Percentiles rank a stretch among this genome's conserved stretches.
These are phyloP conservation scores for Mastomys coucha DNA, from an alignment of 2,113 vertebrate genomes.

Conservation along the genomic window DNA sequence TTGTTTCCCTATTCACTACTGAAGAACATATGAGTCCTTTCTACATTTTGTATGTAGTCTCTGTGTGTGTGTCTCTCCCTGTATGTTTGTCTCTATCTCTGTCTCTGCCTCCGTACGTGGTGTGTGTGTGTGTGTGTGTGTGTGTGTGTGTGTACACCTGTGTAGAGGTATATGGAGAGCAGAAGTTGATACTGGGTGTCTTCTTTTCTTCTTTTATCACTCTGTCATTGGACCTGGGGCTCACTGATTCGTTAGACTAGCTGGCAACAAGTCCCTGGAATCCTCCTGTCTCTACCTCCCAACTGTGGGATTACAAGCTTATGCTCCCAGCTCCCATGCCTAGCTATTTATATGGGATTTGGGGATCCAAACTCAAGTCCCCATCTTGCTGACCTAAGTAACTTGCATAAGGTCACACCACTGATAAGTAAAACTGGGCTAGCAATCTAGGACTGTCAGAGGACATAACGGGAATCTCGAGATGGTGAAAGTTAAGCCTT, in stretches of 20 bases:
- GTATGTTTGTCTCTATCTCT: not conserved
- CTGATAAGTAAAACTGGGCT: not conserved
- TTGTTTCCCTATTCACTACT: not conserved
- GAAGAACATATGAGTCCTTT: not conserved
- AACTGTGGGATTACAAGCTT: not conserved
- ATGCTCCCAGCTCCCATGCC: not conserved
- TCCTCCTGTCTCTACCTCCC: not conserved
- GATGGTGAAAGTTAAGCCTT: not conserved
- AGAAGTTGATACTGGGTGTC: not conserved
- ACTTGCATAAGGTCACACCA: not conserved
- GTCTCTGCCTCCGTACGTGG: not conserved
- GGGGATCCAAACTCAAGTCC: not conserved
- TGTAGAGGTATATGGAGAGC: not conserved
- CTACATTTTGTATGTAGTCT: not conserved
- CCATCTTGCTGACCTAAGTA: not conserved
- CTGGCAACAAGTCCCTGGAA: not conserved
- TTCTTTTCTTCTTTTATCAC: not conserved
- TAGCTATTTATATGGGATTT: not conserved
- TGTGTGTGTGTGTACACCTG: not conserved
- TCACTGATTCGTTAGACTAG: not conserved
- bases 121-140: not conserved
- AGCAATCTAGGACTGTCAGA: not conserved
- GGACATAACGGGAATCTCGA: not conserved
- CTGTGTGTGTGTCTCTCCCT: not conserved
- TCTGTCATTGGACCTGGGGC: not conserved